Percentiles rank a stretch among this genome's conserved stretches.
Conservation (phyloP, 2,797 vertebrate species). For the Phyllotis vaccarum region DNA sequence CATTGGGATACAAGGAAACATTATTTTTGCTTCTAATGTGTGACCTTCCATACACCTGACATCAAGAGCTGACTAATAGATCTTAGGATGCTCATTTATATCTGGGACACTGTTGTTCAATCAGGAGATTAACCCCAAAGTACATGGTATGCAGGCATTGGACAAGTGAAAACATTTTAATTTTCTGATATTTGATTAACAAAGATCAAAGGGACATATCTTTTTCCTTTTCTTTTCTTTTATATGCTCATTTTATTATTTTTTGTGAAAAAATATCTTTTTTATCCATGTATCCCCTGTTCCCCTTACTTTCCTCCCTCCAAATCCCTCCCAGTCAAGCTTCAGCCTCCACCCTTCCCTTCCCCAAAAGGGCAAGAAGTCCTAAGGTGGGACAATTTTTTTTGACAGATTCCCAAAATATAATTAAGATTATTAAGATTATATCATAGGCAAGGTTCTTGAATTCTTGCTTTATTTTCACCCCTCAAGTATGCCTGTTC, state of each 20-base stretch:
- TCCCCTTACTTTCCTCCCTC: too few relatives aligned
- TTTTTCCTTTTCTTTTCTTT: too few relatives aligned
- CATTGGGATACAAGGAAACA: background rate
- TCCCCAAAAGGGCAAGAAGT: too few relatives aligned
- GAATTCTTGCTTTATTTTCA: background rate
- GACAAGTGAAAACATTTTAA: background rate
- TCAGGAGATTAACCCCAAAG: background rate
- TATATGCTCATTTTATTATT: too few relatives aligned
- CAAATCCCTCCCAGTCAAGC: too few relatives aligned
- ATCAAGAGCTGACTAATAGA: background rate
- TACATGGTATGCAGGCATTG: background rate
- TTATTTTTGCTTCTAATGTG: background rate
- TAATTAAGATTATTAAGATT: background rate
- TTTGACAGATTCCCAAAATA: background rate
- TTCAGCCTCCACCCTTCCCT: too few relatives aligned
- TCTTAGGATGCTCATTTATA: background rate
- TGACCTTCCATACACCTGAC: background rate
- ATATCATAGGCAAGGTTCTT: background rate
- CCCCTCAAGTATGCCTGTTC: background rate
- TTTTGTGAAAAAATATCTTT: too few relatives aligned
- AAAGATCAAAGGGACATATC: background rate
- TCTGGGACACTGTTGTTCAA: background rate
- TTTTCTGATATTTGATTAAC: background rate
- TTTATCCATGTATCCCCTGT: too few relatives aligned
- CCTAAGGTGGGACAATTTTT: constrained; percentile 50